Percentiles rank a stretch among this genome's conserved stretches.
phyloP scores from a whole-genome alignment of 2,113 vertebrate species.

The Protobothrops mucrosquamatus region DNA sequence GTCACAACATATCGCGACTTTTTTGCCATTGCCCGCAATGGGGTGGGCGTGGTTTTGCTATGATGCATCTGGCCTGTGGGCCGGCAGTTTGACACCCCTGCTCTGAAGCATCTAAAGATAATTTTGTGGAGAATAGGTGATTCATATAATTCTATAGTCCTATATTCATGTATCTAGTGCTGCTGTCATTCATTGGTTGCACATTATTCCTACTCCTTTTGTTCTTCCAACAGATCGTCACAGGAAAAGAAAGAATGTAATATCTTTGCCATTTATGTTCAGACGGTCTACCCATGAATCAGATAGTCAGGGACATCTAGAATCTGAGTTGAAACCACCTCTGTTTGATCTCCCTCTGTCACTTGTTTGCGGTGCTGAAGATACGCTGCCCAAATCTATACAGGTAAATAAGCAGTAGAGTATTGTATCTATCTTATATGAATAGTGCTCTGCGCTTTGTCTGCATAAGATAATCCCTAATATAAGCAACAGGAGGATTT shows the following conservation, averaged over 20 bases:
- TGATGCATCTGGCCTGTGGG: too few relatives aligned
- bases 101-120: not conserved
- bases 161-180: fast-evolving
- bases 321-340: constrained; percentile 61
- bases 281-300: constrained; percentile 66
- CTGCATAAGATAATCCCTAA: not conserved
- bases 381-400: constrained; percentile 80
- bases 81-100: not conserved
- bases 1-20: too few relatives aligned
- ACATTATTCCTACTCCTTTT: constrained; percentile 14
- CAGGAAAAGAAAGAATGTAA: constrained; percentile 78
- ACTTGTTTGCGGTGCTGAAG: constrained; percentile 72
- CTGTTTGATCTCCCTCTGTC: constrained; percentile 85
- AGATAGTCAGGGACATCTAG: constrained; percentile 61
- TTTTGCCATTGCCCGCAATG: not conserved
- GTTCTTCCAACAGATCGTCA: constrained; percentile 66
- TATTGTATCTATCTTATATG: fast-evolving
- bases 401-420: constrained; percentile 65
- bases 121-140: not conserved
- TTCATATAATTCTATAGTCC: not conserved
- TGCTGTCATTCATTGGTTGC: fast-evolving
- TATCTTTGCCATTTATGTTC: constrained; percentile 72
- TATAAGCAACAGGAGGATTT: not conserved
- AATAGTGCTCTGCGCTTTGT: not conserved
- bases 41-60: too few relatives aligned